These are phyloP conservation scores for Drosophila tropicalis DNA, from an alignment of 1,140 invertebrate species.

Conservation along the genomic window DNA sequence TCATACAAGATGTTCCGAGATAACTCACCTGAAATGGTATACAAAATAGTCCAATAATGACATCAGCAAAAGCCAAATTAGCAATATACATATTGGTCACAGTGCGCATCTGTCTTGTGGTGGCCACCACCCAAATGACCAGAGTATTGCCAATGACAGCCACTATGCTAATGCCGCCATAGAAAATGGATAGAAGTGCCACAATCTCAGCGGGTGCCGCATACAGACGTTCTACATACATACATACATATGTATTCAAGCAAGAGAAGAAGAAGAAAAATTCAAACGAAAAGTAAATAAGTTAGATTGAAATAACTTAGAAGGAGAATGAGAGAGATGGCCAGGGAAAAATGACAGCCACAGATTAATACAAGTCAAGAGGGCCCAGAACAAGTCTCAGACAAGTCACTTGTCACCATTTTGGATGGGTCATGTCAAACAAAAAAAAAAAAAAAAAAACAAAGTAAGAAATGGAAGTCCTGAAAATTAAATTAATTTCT, in stretches of 20 bases:
- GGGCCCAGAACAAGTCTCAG: background rate
- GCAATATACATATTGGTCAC: conserved; percentile 93
- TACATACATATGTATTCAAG: too few species aligned
- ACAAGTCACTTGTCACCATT: conserved; percentile 8
- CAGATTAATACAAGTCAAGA: conserved; percentile 30
- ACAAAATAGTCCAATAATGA: conserved; percentile 90
- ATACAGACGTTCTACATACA: conserved; percentile 84
- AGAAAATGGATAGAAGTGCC: conserved; percentile 89
- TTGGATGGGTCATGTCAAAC: conserved; percentile 1
- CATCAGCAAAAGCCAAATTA: conserved; percentile 90
- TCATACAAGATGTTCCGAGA: background rate
- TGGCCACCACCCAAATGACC: conserved; percentile 92
- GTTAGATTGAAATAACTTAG: conserved; percentile 20
- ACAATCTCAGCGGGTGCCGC: conserved; percentile 90
- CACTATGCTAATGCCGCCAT: conserved; percentile 91
- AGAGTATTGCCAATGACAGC: conserved; percentile 92
- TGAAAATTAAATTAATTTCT: conserved; percentile 14
- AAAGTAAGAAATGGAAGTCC: background rate
- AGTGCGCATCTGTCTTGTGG: conserved; percentile 89
- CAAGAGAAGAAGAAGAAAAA: background rate
- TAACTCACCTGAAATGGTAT: conserved; percentile 90
- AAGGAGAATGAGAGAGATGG: conserved; percentile 15
- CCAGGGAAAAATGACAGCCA: conserved; percentile 29
- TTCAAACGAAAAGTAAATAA: background rate
- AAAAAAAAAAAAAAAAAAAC: too few species aligned